Base-by-base conservation (phyloP, 2,888 invertebrate genomes). In the Argynnis bischoffii region DNA sequence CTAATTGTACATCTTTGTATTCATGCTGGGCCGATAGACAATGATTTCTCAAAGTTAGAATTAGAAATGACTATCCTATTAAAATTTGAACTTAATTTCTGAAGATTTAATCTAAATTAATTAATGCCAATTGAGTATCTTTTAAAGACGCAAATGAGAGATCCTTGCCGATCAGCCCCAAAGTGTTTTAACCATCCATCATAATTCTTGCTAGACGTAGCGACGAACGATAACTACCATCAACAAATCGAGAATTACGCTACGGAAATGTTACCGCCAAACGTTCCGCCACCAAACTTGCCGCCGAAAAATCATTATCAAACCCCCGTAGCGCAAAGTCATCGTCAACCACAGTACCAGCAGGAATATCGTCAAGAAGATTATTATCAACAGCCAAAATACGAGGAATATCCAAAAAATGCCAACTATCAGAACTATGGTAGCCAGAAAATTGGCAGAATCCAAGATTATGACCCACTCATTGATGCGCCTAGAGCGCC, bases 401-500 rank as follows among this genome's bases (percentile, higher is more conserved):
- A 76, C 55, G 79, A 77, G 64, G 80, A 81, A 71, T 80, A 85
- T 64, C 78, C 79, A 14, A 79, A 81, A 6, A 72, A 76, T 55
- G 74, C 73, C 11, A 72, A 78, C 71, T 77, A 77, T 47, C 76
- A 64, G 35, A 41, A 41, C 21, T 67, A 56, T 63, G 72, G 69
- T 6, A 73, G 69, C 26, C 88, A 88, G 84, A 93, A 93, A 83
- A 94, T 96, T 82, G 95, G 96, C 73, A 94, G 96, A 90, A 96
- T 96, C 75, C 96, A 96, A 74, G 97, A 97, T 80, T 97, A 96
- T 79, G 97, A 97, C 84, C 96, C 97, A 3, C 88, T 95, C 73
- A 94, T 94, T 75, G 96, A 96, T 79, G 95, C 95, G 59, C 95
- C 95, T 16, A 93, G 96, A 72, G 93, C 93, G 60, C 93, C 94